These are phyloP conservation scores for Tetramorium bicarinatum DNA, from an alignment of 2,888 invertebrate species.

Conservation along the genomic window DNA sequence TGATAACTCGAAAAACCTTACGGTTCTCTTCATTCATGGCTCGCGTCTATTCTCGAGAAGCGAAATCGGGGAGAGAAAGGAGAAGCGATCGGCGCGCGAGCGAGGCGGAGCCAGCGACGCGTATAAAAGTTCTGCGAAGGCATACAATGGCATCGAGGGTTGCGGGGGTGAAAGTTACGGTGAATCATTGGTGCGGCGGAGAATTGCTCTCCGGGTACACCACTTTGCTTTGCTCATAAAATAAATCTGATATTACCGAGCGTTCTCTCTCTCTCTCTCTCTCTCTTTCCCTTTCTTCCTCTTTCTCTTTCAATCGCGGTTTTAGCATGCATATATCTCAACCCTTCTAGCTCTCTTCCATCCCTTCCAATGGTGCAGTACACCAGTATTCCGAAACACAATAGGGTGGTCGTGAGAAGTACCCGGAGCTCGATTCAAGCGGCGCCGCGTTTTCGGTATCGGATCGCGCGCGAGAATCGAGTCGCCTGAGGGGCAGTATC, in stretches of 20 bases:
- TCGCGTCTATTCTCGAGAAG: slow-evolving; percentile 14
- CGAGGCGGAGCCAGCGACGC: slow-evolving; percentile 44
- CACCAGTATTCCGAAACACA: slow-evolving; percentile 54
- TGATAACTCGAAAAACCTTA: slow-evolving; percentile 43
- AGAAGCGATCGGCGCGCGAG: slow-evolving; percentile 1
- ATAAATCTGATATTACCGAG: slow-evolving; percentile 72
- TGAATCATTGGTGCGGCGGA: slow-evolving; percentile 66
- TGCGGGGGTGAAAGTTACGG: slow-evolving; percentile 63
- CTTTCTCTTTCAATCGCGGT: not conserved
- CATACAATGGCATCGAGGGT: slow-evolving; percentile 58
- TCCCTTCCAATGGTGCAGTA: slow-evolving; percentile 39
- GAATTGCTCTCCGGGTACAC: slow-evolving; percentile 46
- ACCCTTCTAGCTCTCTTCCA: slow-evolving; percentile 40
- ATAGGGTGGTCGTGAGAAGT: slow-evolving; percentile 52
- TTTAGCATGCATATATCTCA: slow-evolving; percentile 60
- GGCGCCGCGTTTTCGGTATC: slow-evolving; percentile 67
- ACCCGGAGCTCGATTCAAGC: slow-evolving; percentile 44
- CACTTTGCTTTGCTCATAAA: slow-evolving; percentile 71
- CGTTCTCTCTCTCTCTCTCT: not conserved
- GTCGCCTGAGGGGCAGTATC: slow-evolving; percentile 68
- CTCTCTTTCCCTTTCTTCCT: not conserved
- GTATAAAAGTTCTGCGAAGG: slow-evolving; percentile 68
- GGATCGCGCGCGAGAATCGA: slow-evolving; percentile 71
- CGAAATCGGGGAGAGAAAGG: slow-evolving; percentile 5
- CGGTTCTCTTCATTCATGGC: slow-evolving; percentile 40